phyloP scores from a whole-genome alignment of 2,113 vertebrate species.

The Tychaedon coryphoeus region DNA sequence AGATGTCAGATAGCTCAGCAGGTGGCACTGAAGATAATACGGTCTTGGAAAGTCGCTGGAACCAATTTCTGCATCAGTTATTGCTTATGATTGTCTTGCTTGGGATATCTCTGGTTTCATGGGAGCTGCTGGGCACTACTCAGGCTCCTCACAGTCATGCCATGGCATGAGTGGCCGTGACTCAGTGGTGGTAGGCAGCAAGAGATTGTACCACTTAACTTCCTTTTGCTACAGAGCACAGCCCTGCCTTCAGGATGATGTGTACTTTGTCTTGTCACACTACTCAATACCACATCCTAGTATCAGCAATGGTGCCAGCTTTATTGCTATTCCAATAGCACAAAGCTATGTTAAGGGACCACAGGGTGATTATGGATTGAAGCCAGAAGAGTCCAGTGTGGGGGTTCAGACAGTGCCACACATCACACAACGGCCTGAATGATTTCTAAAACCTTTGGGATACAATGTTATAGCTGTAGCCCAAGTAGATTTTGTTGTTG shows the following conservation, averaged over 20 bases:
- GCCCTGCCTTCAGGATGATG: neutral
- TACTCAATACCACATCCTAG: neutral
- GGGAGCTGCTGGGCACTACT: neutral
- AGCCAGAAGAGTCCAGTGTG: neutral
- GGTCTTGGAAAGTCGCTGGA: neutral
- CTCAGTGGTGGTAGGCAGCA: neutral
- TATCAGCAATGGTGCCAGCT: neutral
- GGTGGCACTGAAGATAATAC: neutral
- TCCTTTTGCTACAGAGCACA: neutral
- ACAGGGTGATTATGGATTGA: neutral
- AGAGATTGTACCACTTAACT: neutral
- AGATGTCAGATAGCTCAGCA: neutral
- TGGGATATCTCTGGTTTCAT: neutral
- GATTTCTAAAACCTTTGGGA: neutral
- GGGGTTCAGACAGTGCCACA: neutral
- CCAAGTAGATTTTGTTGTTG: neutral
- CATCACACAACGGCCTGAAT: neutral
- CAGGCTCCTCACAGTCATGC: neutral
- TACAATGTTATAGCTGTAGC: neutral
- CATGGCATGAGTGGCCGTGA: neutral
- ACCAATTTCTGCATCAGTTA: neutral
- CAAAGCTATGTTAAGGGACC: neutral
- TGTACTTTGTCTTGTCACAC: neutral
- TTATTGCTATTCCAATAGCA: neutral
- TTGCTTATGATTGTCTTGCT: neutral